Base-by-base conservation (phyloP, 2,113 vertebrate species). In the Potamarius usumacintae region DNA sequence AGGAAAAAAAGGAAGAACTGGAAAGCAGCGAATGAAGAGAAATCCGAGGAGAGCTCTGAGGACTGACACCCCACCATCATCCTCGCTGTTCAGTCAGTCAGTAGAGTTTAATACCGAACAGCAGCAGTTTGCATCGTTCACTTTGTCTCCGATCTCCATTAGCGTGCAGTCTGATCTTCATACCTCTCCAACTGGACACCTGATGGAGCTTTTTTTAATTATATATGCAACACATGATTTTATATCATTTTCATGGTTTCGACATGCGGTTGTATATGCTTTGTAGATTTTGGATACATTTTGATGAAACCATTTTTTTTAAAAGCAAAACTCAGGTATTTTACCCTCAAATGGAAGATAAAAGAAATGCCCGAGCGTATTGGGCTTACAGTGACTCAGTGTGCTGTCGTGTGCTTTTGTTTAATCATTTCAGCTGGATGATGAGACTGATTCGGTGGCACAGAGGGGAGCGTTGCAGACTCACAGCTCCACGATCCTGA, bases 31-130 rank as follows among this genome's bases (percentile, higher is more conserved):
- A 96, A 94, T 2, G 96, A 96, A 76, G 96, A 97, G 85, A 96
- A 96, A 58, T 97, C 97, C 0, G 96, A 96, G 8, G 96, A 96
- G 30, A 96, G 96, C 93, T 97, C 96, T 5, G 96, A 96, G 7
- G 96, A 97, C 83, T 95, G 91, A 95, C 48, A n/a, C 27, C 58
- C 7, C 34, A 63, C 3, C 53, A 71, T 62, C 5, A 78, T 62
- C 58, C 55, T 52, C 5, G 20, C 25, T 27, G 76, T 82, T 30
- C 25, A 48, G 67, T 15, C 78, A 10, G 53, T 80, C 48, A 25
- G 74, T 14, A 25, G 9, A 25, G 34, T 67, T 86, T 85, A 83
- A 74, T 77, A 22, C 71, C 48, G 20, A 42, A 50, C 42, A 74
- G 4, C 5, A 17, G 0, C 15, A 48, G 15, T 53, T 0, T 60